Evolutionary conservation across 1,140 invertebrate species (phyloP).

Genomic region (Pararge aegeria): DNA sequence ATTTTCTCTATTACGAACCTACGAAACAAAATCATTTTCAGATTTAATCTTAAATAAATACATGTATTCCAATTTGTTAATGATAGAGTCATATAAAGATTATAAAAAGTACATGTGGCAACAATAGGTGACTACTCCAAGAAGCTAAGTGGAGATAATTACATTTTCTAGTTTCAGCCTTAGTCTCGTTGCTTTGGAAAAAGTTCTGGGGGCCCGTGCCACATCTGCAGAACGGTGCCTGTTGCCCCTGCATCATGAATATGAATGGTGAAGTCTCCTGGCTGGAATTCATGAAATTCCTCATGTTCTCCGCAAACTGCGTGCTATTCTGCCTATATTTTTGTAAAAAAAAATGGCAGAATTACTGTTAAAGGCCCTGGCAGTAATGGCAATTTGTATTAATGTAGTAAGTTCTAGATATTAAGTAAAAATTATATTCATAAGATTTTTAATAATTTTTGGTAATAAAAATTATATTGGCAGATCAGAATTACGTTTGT

Average conservation of each 20-base stretch:
- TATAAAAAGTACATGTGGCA: too few species aligned
- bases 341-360: neutral
- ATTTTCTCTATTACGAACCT: slow-evolving; percentile 71
- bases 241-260: slow-evolving; percentile 62
- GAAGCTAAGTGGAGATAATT: slow-evolving; percentile 29
- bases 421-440: too few species aligned
- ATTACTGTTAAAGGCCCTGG: neutral
- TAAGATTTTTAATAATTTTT: too few species aligned
- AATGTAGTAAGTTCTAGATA: too few species aligned
- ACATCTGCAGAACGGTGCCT: slow-evolving; percentile 55
- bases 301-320: slow-evolving; percentile 61
- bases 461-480: too few species aligned
- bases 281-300: slow-evolving; percentile 52
- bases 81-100: too few species aligned
- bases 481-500: too few species aligned
- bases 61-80: neutral
- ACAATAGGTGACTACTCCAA: too few species aligned
- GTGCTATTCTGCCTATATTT: slow-evolving; percentile 45
- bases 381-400: too few species aligned
- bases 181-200: slow-evolving; percentile 51
- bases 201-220: slow-evolving; percentile 52
- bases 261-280: slow-evolving; percentile 51
- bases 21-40: slow-evolving; percentile 30
- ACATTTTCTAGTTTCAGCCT: slow-evolving; percentile 63
- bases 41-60: neutral